Percentiles rank a stretch among this genome's conserved stretches.
phyloP scores from a whole-genome alignment of 2,888 invertebrate genomes.

The Disparrhopalites patrizii region DNA sequence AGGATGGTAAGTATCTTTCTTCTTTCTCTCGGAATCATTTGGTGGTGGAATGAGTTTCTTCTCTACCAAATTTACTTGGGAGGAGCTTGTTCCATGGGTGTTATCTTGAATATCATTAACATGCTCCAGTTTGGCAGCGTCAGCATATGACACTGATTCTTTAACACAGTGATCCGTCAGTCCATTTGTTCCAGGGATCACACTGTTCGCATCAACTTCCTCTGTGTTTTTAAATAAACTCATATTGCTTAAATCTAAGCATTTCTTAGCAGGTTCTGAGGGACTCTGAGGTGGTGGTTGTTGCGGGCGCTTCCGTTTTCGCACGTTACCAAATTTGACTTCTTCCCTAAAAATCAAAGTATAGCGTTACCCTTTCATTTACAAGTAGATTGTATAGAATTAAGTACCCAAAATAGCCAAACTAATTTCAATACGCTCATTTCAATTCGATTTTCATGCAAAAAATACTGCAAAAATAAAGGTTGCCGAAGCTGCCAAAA shows the following conservation, averaged over 20 bases:
- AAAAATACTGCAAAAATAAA: background rate
- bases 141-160: constrained; percentile 1
- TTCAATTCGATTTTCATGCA: no score
- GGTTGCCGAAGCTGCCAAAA: background rate
- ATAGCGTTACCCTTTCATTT: background rate
- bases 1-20: constrained; percentile 51
- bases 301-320: constrained; percentile 19
- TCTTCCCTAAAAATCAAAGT: constrained; percentile 39
- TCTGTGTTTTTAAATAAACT: constrained; percentile 27
- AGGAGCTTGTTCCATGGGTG: background rate
- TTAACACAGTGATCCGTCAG: background rate
- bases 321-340: constrained; percentile 41
- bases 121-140: constrained; percentile 9
- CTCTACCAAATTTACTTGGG: constrained; percentile 25
- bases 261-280: background rate
- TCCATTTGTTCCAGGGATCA: background rate
- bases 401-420: background rate
- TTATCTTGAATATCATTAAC: no score
- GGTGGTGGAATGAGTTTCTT: constrained; percentile 23
- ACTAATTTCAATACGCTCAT: no score
- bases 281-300: constrained; percentile 17
- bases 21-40: constrained; percentile 37
- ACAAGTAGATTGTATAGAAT: no score
- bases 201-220: background rate
- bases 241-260: constrained; percentile 34